Evolutionary conservation across 1,140 invertebrate genomes (phyloP), one percentile per base, ranked within the genome.

Genomic region (Drosophila neocordata): DNA sequence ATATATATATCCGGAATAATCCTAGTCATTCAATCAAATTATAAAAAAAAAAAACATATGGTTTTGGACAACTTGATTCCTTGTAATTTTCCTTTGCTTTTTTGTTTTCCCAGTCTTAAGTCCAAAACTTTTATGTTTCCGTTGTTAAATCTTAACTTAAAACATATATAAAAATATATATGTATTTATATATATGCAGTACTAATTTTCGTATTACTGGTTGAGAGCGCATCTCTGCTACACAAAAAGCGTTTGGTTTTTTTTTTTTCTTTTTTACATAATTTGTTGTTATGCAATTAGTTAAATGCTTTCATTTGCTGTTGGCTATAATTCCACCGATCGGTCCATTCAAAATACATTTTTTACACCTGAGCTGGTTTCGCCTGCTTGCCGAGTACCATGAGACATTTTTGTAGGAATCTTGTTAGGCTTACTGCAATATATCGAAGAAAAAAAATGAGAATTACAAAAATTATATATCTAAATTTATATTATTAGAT

Each of bases 301-400:
- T 48, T 87, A 87, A 87, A 87, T 87, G 83, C 83, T 73, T 79
- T 78, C 71, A 73, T 85, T 77, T 87, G 65, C 69, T 73, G 68
- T 76, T 75, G 69, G 73, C 76, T 55, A 66, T 63, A 31, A 44
- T 35, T 55, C 44, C 24, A 18, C 48, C 20, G 31, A 55, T 58
- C 48, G 13, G 53, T 56, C 53, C 53, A 57, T 58, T 27, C 57
- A 13, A 35, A 37, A 69, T 80, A 75, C 69, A 77, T 70, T 92
- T 92, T 24, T 94, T 94, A 95, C 80, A 95, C 93, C 92, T 94
- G 93, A 91, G 94, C 93, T 83, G 94, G 92, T 92, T 95, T 95
- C 64, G 94, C 89, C 89, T 85, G 82, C 82, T 94, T 95, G 52
- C 95, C 95, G 75, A 95, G 93, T 62, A 95, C 95, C 90, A 95